Conservation (phyloP, 2,797 vertebrate species). For the Melanotaenia parkinsoni region DNA sequence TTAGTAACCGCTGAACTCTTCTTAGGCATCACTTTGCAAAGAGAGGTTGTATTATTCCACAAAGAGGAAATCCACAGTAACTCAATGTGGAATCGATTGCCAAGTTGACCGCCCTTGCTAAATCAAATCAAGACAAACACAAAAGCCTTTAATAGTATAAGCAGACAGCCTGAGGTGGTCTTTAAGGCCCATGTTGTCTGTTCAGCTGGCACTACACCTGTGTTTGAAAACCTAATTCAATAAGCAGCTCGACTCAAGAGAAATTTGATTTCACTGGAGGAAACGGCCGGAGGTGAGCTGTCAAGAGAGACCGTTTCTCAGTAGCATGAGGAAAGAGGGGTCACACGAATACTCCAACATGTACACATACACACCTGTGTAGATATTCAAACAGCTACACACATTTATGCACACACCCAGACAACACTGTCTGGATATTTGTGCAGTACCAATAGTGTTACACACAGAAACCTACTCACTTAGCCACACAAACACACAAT, state of each 20-base stretch:
- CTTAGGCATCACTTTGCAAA: slow-evolving; percentile 40
- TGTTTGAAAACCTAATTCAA: slow-evolving; percentile 78
- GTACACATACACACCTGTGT: slow-evolving; percentile 7
- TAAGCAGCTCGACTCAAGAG: slow-evolving; percentile 70
- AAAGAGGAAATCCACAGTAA: slow-evolving; percentile 73
- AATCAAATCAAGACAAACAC: slow-evolving; percentile 79
- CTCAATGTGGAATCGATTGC: slow-evolving; percentile 78
- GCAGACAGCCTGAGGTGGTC: slow-evolving; percentile 71
- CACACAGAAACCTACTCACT: slow-evolving; percentile 16
- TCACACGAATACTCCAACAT: slow-evolving; percentile 10
- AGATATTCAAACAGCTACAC: neutral
- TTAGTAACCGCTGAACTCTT: slow-evolving; percentile 13
- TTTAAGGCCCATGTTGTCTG: slow-evolving; percentile 74
- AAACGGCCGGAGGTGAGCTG: slow-evolving; percentile 58
- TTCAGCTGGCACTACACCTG: slow-evolving; percentile 69
- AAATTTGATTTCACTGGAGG: slow-evolving; percentile 64
- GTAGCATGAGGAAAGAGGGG: slow-evolving; percentile 36
- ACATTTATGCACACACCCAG: slow-evolving; percentile 3
- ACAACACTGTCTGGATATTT: slow-evolving; percentile 22
- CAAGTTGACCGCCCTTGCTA: slow-evolving; percentile 74
- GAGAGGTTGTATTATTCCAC: slow-evolving; percentile 56
- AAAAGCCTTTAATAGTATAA: slow-evolving; percentile 79
- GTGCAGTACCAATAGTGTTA: slow-evolving; percentile 6
- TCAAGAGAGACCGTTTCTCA: slow-evolving; percentile 36
- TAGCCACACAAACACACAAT: slow-evolving; percentile 17